phyloP scores from a whole-genome alignment of 2,797 vertebrate species.

The Acipenser oxyrinchus region DNA sequence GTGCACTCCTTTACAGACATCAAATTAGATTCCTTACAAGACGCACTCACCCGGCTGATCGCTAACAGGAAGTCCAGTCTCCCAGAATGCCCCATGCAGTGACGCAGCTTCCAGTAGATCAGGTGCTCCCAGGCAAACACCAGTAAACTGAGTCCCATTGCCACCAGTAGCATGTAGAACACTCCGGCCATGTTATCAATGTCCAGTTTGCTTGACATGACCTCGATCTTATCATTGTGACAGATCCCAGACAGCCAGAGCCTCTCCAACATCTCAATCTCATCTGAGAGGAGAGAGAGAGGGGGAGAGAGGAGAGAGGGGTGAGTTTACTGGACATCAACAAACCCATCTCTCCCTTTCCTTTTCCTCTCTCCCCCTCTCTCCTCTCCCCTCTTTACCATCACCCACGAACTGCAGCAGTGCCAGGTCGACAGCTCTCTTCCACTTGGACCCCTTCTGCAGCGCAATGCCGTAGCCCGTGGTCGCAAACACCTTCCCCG shows the following conservation, averaged over 20 bases:
- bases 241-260: constrained; percentile 84
- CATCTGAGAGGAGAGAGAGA: constrained; percentile 52
- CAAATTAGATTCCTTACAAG: neutral
- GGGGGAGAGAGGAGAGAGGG: constrained; percentile 20
- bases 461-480: constrained; percentile 89
- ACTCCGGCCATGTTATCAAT: constrained; percentile 74
- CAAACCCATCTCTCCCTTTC: constrained; percentile 8
- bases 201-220: constrained; percentile 82
- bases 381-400: constrained; percentile 27
- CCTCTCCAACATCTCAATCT: constrained; percentile 82
- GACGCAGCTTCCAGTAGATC: constrained; percentile 81
- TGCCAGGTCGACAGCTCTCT: constrained; percentile 81
- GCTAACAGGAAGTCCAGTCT: constrained; percentile 82
- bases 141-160: constrained; percentile 66
- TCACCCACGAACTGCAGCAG: constrained; percentile 55
- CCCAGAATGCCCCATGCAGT: constrained; percentile 77
- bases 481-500: constrained; percentile 89
- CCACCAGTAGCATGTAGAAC: constrained; percentile 73
- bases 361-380: constrained; percentile 28
- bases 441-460: constrained; percentile 91
- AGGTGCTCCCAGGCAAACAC: constrained; percentile 80
- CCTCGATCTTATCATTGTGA: constrained; percentile 83
- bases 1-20: neutral
- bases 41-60: constrained; percentile 73
- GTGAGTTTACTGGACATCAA: constrained; percentile 5